phyloP scores from a whole-genome alignment of 1,140 invertebrate species.

The Drosophila sucinea region DNA sequence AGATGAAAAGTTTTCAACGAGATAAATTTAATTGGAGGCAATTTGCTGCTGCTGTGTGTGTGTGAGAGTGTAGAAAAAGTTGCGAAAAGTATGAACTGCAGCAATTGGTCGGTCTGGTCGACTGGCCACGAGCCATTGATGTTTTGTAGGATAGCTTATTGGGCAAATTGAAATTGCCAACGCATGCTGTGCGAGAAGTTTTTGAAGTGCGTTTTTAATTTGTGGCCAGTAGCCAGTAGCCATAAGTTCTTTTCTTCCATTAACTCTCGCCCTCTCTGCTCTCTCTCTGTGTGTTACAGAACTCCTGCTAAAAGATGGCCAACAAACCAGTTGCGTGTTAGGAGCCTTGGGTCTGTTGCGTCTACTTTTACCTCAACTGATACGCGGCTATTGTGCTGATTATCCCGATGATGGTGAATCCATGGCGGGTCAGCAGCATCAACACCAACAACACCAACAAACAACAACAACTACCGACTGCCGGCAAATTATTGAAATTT shows the following conservation, averaged over 20 bases:
- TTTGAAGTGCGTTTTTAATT: conserved; percentile 73
- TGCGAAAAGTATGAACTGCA: conserved; percentile 76
- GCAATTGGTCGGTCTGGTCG: conserved; percentile 38
- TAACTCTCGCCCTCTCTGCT: conserved; percentile 16
- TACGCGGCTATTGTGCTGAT: conserved; percentile 69
- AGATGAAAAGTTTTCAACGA: conserved; percentile 82
- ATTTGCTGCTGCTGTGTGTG: conserved; percentile 62
- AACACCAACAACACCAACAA: conserved; percentile 40
- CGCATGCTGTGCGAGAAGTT: conserved; percentile 58
- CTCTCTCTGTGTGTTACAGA: conserved; percentile 64
- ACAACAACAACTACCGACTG: conserved; percentile 56
- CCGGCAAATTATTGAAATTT: conserved; percentile 86
- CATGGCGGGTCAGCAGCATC: conserved; percentile 49
- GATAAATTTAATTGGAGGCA: conserved; percentile 83
- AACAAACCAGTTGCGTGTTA: conserved; percentile 85
- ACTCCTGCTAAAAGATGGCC: conserved; percentile 84
- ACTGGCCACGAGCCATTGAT: conserved; percentile 31
- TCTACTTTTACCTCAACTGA: conserved; percentile 86
- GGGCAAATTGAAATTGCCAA: conserved; percentile 68
- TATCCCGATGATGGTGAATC: conserved; percentile 64
- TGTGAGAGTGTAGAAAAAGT: conserved; percentile 51
- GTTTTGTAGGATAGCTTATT: conserved; percentile 35
- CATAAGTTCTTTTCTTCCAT: conserved; percentile 52
- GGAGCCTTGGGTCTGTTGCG: conserved; percentile 88
- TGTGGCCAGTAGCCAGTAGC: conserved; percentile 54